Evolutionary conservation across 2,888 invertebrate genomes (phyloP), one percentile per base, ranked within the genome.

Genomic region (Pristionchus fissidentatus): DNA sequence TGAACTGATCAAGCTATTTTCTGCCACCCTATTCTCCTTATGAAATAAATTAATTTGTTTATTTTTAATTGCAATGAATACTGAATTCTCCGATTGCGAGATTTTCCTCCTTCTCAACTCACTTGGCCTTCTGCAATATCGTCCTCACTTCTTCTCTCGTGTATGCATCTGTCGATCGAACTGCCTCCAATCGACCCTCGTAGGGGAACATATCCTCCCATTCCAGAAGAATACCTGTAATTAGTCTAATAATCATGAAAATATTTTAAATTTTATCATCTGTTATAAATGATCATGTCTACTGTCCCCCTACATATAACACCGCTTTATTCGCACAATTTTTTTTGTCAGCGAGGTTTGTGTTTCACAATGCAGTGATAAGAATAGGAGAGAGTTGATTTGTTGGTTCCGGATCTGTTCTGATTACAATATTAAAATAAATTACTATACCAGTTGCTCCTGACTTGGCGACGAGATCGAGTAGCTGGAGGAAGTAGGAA

Each of bases 181-280:
- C 93, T 87, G 94, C 94, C 43, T 92, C 92, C 10, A 95, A 92
- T 10, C 91, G 57, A 8, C 94, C 95, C 49, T 93, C 93, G 92
- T 95, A 96, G 0, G 96, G 96, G 93, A 96, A 96, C 95, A 95
- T 96, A 90, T 96, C 96, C 92, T 96, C 96, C 92, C 96, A 96
- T 92, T 96, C 96, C 52, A 96, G 94, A 5, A 96, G 93, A 22
- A 96, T 91, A 0, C 95, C 96, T 38, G 95, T 87, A 93, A 94
- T 15, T 19, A 75, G n/a, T 7, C n/a, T 22, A 75, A 43, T n/a
- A 35, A 29, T 29, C 3, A 46, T 32, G 0, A 38, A 19, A 15
- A 1, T 3, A 66, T 22, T 38, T 2, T 19, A 19, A 7, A 4
- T 22, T 66, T 3, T 0, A 29, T 32, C 35, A 66, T 35, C 32